Base-by-base conservation (phyloP, 2,113 vertebrate species). In the Trichomycterus rosablanca region DNA sequence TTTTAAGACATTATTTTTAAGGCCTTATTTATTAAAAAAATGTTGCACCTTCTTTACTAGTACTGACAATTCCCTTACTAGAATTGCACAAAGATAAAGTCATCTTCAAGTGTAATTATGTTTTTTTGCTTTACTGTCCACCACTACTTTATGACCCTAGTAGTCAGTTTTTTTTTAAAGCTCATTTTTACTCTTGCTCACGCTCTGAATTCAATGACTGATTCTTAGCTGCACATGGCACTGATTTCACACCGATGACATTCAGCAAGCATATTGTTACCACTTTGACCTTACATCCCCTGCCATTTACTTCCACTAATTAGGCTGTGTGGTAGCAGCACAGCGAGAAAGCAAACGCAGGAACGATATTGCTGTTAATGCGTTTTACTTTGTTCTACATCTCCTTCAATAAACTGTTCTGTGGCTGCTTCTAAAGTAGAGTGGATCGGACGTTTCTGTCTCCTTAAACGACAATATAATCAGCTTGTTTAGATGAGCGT, bases 401-500 rank as follows among this genome's bases (percentile, higher is more conserved):
- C 52, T 62, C 37, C 3, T n/a, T 20, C 20, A 5, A 20, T 45
- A 44, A 51, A 48, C 39, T 7, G 8, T 37, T 37, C 37, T 10
- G 8, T 18, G 20, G 11, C 54, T 35, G 1, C 8, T 54, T 22
- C 23, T 30, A 12, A 42, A 11, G 10, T 15, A 16, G 34, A 57
- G 57, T 16, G 46, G 30, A 58, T 20, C 8, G 28, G 44, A 11
- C n/a, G 20, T 12, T 10, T 35, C 26, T 10, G n/a, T 63, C 46
- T 67, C 23, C 48, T 35, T 35, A 19, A 46, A 48, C 22, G 11
- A 53, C 46, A 28, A 63, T 63, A n/a, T 57, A 67, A 63, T 67
- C 64, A 67, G 48, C 20, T 14, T 19, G 52, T 53, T 63, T 53
- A 53, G 39, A 72, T 51, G 46, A 61, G 70, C 18, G 23, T 67